phyloP scores from a whole-genome alignment of 2,113 vertebrate species.

The Gallinago paraguaiae region DNA sequence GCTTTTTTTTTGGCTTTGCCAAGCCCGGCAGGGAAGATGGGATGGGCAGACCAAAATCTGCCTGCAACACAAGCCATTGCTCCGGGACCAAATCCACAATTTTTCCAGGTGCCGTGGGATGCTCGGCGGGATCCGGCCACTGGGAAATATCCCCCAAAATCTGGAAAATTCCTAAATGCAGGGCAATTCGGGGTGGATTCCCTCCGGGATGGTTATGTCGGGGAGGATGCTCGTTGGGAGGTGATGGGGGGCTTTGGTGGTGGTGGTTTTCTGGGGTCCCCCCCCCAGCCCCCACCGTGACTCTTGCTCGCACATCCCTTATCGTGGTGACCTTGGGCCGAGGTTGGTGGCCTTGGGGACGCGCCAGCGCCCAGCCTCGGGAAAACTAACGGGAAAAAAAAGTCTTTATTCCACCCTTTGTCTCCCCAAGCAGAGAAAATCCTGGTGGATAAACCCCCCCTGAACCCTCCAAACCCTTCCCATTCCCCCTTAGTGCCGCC shows the following conservation, averaged over 20 bases:
- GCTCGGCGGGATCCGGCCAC: accelerated
- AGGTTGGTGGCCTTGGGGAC: not conserved
- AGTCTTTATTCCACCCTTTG: not conserved
- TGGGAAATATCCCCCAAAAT: not conserved
- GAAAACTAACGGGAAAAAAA: not conserved
- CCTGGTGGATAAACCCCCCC: accelerated
- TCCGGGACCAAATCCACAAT: accelerated
- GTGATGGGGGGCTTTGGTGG: not conserved
- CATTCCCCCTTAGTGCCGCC: accelerated
- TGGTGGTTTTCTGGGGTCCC: accelerated
- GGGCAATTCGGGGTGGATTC: not conserved
- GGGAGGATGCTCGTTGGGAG: not conserved
- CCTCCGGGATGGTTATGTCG: accelerated
- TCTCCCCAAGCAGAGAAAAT: not conserved
- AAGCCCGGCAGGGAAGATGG: not conserved
- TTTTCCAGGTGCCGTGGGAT: accelerated
- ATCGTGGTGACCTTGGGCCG: accelerated
- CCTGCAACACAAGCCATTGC: accelerated
- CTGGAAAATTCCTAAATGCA: not conserved
- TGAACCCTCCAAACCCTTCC: accelerated
- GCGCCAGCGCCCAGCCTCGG: accelerated
- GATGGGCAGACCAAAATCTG: not conserved
- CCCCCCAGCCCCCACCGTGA: accelerated
- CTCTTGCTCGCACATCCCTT: not conserved
- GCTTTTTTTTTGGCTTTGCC: not conserved